Base-by-base conservation (phyloP, 1,140 invertebrate species). In the Drosophila auraria region DNA sequence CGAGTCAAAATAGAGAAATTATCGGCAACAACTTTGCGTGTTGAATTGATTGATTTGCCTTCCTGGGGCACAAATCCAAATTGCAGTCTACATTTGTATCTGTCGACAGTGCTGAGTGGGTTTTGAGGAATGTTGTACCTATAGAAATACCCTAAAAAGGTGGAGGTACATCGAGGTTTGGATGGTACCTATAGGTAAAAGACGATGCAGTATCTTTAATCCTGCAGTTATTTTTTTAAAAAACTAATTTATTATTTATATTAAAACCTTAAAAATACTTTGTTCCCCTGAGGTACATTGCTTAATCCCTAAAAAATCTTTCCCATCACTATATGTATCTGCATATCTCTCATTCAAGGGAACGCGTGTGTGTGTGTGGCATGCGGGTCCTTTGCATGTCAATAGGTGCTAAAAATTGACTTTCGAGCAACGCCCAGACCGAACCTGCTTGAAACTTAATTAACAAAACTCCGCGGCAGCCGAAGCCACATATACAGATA, bases 1-100 rank as follows among this genome's bases (percentile, higher is more conserved):
- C 38, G 14, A 83, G 84, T 89, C 84, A 89, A 89, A 90, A 90
- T 90, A 86, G 79, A 90, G 86, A 90, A 90, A 90, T 90, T 90
- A 90, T 90, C 86, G 74, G 84, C 61, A 71, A 78, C 74, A 78
- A 78, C 61, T 87, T 90, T 90, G 87, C 86, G 86, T 90, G 86
- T 86, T 86, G 82, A 82, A 86, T 90, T 90, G 86, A 90, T 90
- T 90, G 86, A 90, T 90, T 90, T 90, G 83, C 71, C 62, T 74
- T 50, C 61, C 36, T 36, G 38, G 49, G 54, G 42, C 47, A 47
- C 51, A 60, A 49, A 61, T 59, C 78, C 68, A 72, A 83, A 83
- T 68, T 80, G 62, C 65, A 50, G 51, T 45, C 25, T 84, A 27
- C 12, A 47, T 62, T 45, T 73, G 68, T 74, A 57, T 68, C 78